Conservation (phyloP, 2,888 invertebrate genomes). For the Sturmia bella region DNA sequence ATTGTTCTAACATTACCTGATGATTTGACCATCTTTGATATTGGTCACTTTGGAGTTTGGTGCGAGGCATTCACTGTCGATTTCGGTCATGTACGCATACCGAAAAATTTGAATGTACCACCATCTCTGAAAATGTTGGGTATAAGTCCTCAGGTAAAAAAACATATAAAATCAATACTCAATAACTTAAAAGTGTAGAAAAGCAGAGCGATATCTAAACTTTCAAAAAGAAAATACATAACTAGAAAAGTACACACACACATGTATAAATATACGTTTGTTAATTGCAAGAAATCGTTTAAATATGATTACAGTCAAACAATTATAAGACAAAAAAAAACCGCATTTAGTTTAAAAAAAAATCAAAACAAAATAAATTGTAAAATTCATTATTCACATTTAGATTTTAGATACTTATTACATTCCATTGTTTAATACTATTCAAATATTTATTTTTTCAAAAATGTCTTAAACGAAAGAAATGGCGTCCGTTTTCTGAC, state of each 20-base stretch:
- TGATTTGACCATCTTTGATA: constrained; percentile 94
- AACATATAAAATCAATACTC: constrained; percentile 77
- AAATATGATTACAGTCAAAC: neutral
- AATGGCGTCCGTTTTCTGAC: neutral
- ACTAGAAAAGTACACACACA: neutral
- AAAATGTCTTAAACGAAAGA: constrained; percentile 1
- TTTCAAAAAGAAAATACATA: constrained; percentile 43
- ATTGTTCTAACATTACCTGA: constrained; percentile 94
- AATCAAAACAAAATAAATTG: constrained; percentile 35
- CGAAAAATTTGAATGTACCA: constrained; percentile 90
- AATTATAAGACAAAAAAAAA: neutral
- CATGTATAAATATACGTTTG: constrained; percentile 13
- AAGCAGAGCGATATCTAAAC: constrained; percentile 12
- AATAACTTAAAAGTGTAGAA: constrained; percentile 75
- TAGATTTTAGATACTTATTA: constrained; percentile 48
- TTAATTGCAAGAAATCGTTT: neutral
- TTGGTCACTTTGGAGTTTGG: constrained; percentile 96
- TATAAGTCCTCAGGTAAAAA: constrained; percentile 94
- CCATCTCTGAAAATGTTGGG: constrained; percentile 96
- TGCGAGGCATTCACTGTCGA: constrained; percentile 96
- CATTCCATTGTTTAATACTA: constrained; percentile 48
- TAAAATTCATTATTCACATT: constrained; percentile 67
- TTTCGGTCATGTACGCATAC: constrained; percentile 93
- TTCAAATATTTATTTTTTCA: constrained; percentile 65
- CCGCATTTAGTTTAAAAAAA: constrained; percentile 21